Conservation (phyloP, 2,113 vertebrate genomes). For the Ciconia stormi region DNA sequence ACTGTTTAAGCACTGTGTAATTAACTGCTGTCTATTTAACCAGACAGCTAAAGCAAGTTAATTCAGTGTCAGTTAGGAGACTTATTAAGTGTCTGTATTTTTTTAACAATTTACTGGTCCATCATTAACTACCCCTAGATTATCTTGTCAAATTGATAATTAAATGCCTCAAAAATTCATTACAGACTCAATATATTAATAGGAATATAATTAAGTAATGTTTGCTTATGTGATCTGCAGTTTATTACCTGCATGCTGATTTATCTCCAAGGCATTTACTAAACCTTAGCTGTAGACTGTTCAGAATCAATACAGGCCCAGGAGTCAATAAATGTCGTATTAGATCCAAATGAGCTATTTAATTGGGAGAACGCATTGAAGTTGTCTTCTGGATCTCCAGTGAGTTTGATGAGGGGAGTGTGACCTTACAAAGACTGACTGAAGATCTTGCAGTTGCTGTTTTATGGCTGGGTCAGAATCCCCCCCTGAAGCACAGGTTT, state of each 20-base stretch:
- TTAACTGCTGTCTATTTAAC: constrained; percentile 76
- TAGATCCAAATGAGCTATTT: constrained; percentile 62
- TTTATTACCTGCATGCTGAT: constrained; percentile 77
- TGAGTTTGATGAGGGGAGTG: neutral
- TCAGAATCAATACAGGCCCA: constrained; percentile 70
- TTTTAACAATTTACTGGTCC: constrained; percentile 74
- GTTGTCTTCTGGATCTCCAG: neutral
- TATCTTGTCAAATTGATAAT: constrained; percentile 81
- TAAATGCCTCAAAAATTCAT: constrained; percentile 80
- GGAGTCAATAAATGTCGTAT: constrained; percentile 69
- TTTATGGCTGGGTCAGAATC: neutral
- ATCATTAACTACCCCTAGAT: constrained; percentile 77
- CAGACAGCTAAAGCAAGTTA: constrained; percentile 72
- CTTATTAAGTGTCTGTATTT: constrained; percentile 72
- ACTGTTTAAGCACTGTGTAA: constrained; percentile 71
- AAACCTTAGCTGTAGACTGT: constrained; percentile 57
- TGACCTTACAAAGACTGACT: neutral
- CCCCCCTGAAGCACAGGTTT: neutral
- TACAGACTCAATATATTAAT: constrained; percentile 73
- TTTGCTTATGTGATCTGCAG: constrained; percentile 74
- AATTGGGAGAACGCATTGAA: constrained; percentile 41
- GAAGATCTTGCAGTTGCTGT: neutral
- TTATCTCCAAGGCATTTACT: constrained; percentile 72
- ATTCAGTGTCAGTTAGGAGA: constrained; percentile 75
- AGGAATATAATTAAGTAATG: constrained; percentile 79